Evolutionary conservation across 2,888 invertebrate species (phyloP).

Genomic region (Cataglyphis rosenhaueri): DNA sequence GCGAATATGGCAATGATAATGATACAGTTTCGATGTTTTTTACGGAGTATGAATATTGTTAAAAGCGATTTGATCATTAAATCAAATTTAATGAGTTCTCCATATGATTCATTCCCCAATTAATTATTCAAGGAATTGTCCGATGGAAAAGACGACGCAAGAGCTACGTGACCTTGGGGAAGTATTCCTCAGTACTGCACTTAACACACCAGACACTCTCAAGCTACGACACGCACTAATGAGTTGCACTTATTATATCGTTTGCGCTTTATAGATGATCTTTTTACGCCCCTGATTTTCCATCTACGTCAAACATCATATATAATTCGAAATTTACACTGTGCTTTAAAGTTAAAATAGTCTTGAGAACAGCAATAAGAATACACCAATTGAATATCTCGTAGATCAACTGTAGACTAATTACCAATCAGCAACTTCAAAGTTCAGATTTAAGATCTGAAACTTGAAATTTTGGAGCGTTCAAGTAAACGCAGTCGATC

Average conservation of each 20-base stretch:
- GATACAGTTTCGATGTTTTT: not conserved
- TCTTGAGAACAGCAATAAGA: conserved; percentile 13
- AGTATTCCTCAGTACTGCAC: not conserved
- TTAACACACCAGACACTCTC: conserved; percentile 13
- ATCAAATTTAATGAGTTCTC: not conserved
- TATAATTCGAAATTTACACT: not conserved
- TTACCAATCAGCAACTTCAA: conserved; percentile 10
- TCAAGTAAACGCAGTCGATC: not conserved
- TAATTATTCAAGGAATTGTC: conserved; percentile 16
- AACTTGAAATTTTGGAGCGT: not conserved
- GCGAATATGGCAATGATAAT: not conserved
- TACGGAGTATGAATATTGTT: not conserved
- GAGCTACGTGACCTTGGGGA: conserved; percentile 9
- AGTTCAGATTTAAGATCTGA: not conserved
- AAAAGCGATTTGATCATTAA: not conserved
- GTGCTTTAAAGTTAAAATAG: not conserved
- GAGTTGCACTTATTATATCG: conserved; percentile 1
- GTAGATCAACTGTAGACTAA: not conserved
- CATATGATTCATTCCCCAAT: not conserved
- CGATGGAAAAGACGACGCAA: not conserved
- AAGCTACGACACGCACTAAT: conserved; percentile 11
- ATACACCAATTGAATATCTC: not conserved
- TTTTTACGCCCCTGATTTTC: conserved; percentile 1
- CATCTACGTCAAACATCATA: not conserved
- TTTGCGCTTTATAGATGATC: not conserved